Evolutionary conservation across 1,140 invertebrate genomes (phyloP).

Genomic region (Brachionus plicatilis): DNA sequence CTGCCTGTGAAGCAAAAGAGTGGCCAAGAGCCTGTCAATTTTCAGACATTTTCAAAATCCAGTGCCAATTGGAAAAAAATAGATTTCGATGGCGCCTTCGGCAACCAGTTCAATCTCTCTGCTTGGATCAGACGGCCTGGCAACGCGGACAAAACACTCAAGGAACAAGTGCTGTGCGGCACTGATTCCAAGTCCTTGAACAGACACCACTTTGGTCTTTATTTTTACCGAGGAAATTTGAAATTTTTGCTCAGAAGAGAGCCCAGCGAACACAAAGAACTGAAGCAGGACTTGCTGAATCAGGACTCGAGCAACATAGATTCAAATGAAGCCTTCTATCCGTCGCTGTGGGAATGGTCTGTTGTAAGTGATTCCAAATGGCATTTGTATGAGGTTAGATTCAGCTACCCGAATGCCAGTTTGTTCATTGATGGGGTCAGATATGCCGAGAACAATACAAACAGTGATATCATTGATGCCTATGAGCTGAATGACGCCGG

Average conservation of each 20-base stretch:
- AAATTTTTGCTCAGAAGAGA: constrained; percentile 32
- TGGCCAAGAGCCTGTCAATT: background rate
- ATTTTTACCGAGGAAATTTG: constrained; percentile 35
- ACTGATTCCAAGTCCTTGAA: constrained; percentile 24
- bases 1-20: background rate
- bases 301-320: constrained; percentile 11
- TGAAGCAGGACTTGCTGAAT: background rate
- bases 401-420: constrained; percentile 6
- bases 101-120: background rate
- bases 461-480: constrained; percentile 37
- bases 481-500: constrained; percentile 21
- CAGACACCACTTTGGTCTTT: constrained; percentile 31
- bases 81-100: background rate
- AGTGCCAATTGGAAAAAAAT: constrained; percentile 5
- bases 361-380: constrained; percentile 20
- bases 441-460: background rate
- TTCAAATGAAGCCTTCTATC: constrained; percentile 31
- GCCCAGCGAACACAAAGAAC: background rate
- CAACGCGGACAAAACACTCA: background rate
- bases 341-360: constrained; percentile 36
- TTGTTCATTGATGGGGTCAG: constrained; percentile 29
- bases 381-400: constrained; percentile 38
- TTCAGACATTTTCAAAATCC: background rate
- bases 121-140: constrained; percentile 24
- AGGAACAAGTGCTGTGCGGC: constrained; percentile 30